A percentile compares a stretch with the other conserved stretches of the same genome.
Evolutionary conservation across 2,113 vertebrate species (phyloP).

Genomic region (Cyanoliseus patagonus): DNA sequence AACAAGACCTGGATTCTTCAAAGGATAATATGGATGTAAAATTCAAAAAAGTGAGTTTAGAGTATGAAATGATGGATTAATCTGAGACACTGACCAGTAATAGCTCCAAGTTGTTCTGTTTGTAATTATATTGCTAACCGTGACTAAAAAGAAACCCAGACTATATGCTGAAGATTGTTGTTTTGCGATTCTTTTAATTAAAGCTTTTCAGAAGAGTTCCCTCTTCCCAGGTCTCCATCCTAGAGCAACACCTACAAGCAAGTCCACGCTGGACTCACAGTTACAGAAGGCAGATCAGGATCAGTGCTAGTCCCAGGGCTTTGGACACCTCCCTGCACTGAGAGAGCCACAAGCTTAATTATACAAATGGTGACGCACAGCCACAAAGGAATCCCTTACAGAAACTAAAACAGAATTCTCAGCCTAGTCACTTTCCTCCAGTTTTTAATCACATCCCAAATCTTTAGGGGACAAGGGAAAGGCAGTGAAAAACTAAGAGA

Average conservation of each 20-base stretch:
- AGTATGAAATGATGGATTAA: neutral
- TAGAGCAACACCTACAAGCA: neutral
- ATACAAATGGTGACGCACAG: neutral
- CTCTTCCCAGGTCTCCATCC: neutral
- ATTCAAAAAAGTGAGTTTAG: neutral
- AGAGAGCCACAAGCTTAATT: too few species aligned
- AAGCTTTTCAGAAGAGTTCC: neutral
- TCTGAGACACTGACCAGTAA: neutral
- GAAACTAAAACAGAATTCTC: neutral
- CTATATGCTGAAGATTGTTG: rapidly evolving
- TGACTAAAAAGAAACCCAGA: neutral
- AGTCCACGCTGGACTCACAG: rapidly evolving
- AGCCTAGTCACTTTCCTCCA: neutral
- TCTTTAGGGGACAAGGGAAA: neutral
- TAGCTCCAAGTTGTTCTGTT: neutral
- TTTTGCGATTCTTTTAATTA: neutral
- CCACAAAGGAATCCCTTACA: neutral
- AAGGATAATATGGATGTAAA: neutral
- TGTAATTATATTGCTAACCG: neutral
- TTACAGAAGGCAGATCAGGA: neutral
- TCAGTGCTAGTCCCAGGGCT: neutral
- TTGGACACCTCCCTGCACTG: neutral
- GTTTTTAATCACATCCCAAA: neutral
- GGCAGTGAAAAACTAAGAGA: neutral
- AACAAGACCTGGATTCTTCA: neutral